These are phyloP conservation scores for Oxycera nigricornis DNA, from an alignment of 2,888 invertebrate genomes.

Conservation along the genomic window DNA sequence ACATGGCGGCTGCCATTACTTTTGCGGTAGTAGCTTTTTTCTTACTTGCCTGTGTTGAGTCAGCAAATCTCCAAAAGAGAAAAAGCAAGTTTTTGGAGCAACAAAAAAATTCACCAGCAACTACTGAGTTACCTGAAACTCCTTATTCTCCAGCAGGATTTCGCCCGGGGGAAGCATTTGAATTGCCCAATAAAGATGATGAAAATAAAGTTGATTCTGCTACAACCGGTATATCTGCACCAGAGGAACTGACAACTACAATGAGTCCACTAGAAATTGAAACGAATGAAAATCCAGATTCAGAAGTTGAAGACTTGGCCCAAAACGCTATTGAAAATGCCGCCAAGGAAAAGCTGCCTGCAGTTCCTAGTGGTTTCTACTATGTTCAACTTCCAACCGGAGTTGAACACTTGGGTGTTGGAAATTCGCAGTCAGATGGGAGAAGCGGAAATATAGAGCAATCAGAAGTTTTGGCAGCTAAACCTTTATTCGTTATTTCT, in stretches of 20 bases:
- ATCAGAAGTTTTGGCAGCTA: background rate
- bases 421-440: background rate
- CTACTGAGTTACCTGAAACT: background rate
- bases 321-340: background rate
- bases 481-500: background rate
- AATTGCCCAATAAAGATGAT: constrained; percentile 16
- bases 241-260: background rate
- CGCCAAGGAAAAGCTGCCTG: background rate
- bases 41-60: background rate
- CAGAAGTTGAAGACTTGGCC: constrained; percentile 27
- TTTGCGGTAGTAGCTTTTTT: background rate
- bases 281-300: background rate
- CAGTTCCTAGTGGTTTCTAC: background rate
- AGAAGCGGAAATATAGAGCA: background rate
- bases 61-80: background rate
- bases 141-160: constrained; percentile 26
- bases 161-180: constrained; percentile 3
- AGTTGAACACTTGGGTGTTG: background rate
- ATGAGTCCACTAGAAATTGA: background rate
- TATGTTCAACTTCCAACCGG: constrained; percentile 17
- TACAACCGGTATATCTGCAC: background rate
- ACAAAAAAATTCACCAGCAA: background rate
- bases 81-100: background rate
- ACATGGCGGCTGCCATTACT: background rate
- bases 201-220: background rate